Base-by-base conservation (phyloP, 1,140 invertebrate genomes). In the Drosophila nikananu region DNA sequence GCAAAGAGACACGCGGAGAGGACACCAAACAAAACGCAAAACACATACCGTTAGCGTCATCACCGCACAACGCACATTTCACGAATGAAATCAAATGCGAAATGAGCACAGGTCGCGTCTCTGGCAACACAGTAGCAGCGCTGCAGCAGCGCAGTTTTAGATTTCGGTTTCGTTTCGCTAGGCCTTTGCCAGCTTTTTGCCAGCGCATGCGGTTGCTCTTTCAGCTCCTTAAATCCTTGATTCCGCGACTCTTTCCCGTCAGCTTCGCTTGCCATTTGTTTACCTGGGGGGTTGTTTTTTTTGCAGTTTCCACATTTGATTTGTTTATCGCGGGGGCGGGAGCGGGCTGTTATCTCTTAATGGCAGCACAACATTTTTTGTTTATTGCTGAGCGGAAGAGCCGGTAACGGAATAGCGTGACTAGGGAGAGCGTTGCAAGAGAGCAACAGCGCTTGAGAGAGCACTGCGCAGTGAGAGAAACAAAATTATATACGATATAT, bases 1-100 rank as follows among this genome's bases (percentile, higher is more conserved):
- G 17, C 13, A 44, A 46, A 21, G 17, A 37, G 19, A 19, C 21
- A 27, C 51, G 19, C 51, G 12, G n/a, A 35, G 39, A 44, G 76
- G 44, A 42, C 25, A 41, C 64, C 35, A 49, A 48, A 54, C 63
- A 72, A 52, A 54, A 54, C 60, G 62, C 61, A 57, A 58, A 59
- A 44, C 64, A 65, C 65, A 68, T 46, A 77, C 42, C 44, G 63
- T 66, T 57, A 68, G 66, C 81, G 55, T 73, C 68, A 79, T 77
- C 83, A 77, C 86, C 68, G 84, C 80, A 71, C 86, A 76, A 89
- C 84, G 84, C 86, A 89, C 84, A 84, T 84, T 89, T 89, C 86
- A 81, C 84, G 86, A 90, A 81, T 89, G 84, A 87, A 87, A 81
- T 89, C 84, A 87, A 84, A 87, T 89, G 81, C 84, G 77, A 89